Base-by-base conservation (phyloP, 2,113 vertebrate genomes). In the Cavia porcellus region DNA sequence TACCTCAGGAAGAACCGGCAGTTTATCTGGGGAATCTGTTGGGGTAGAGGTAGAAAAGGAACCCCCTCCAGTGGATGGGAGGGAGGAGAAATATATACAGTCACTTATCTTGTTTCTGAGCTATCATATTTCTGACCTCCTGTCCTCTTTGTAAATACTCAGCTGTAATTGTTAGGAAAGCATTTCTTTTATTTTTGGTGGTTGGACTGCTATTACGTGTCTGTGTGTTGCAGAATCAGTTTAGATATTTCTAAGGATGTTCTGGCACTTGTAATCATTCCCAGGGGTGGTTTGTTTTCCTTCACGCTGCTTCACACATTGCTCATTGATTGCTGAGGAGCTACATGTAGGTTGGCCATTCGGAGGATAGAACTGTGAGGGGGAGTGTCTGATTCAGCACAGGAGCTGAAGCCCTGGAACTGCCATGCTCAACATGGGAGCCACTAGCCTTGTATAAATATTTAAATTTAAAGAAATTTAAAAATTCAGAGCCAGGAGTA, bases 1-100 rank as follows among this genome's bases (percentile, higher is more conserved):
- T 62, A 88, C 77, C 92, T 81, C 77, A 96, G 42, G 28, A 97
- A 96, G 81, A 92, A 19, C 52, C 85, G 90, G 77, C 25, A 59
- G 32, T 81, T 66, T 81, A 13, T 79, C 61, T 87, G 45, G 32
- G 3, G 52, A 77, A 72, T 64, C 22, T 92, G 62, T 86, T 45
- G 86, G 24, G 62, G 25, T 17, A 79, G 32, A 77, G 24, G 89
- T 89, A 86, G 72, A 93, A 84, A 4, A 86, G 93, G 61, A 80
- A 75, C n/a, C 85, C 19, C 61, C 25, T 90, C 35, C 30, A 94
- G 52, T 86, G 17, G 55, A 52, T 61, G 1, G 42, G 84, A 85
- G 38, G 83, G 19, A 77, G 38, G 45, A 87, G 85, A 92, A 75
- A 17, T 35, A 80, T 86, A 83, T 7, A 66, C 82, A n/a, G 59